phyloP scores from a whole-genome alignment of 2,888 invertebrate genomes.

The Troides oblongomaculatus region DNA sequence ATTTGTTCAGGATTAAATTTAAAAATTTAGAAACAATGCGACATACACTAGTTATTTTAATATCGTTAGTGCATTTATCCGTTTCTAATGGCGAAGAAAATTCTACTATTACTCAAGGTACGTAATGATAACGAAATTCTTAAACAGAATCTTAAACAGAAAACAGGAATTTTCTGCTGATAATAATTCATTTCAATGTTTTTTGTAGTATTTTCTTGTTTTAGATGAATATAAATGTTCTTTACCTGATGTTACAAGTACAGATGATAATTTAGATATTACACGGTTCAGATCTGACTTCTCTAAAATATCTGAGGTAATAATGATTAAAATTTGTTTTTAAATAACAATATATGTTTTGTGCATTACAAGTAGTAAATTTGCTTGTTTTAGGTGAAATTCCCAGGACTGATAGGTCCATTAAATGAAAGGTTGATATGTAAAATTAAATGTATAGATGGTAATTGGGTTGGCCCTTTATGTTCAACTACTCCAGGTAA shows the following conservation, averaged over 20 bases:
- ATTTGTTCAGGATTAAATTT: too few relatives aligned
- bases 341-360: not conserved
- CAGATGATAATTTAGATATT: conserved; percentile 65
- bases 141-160: not conserved
- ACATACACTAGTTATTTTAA: not conserved
- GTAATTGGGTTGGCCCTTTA: conserved; percentile 91
- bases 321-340: not conserved
- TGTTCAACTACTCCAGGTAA: conserved; percentile 88
- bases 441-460: conserved; percentile 91
- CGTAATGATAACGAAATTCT: conserved; percentile 6
- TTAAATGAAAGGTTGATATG: conserved; percentile 86
- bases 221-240: conserved; percentile 73
- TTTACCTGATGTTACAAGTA: conserved; percentile 67
- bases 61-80: conserved; percentile 37
- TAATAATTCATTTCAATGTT: too few relatives aligned
- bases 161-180: too few relatives aligned
- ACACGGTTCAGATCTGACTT: conserved; percentile 69
- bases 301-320: conserved; percentile 73
- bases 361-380: not conserved
- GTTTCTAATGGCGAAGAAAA: conserved; percentile 41
- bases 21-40: conserved; percentile 1
- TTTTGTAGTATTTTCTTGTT: too few relatives aligned
- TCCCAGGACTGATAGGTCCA: conserved; percentile 88
- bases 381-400: conserved; percentile 78
- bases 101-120: conserved; percentile 46